Conservation (phyloP, 1,140 invertebrate species). For the Drosophila melanogaster region DNA sequence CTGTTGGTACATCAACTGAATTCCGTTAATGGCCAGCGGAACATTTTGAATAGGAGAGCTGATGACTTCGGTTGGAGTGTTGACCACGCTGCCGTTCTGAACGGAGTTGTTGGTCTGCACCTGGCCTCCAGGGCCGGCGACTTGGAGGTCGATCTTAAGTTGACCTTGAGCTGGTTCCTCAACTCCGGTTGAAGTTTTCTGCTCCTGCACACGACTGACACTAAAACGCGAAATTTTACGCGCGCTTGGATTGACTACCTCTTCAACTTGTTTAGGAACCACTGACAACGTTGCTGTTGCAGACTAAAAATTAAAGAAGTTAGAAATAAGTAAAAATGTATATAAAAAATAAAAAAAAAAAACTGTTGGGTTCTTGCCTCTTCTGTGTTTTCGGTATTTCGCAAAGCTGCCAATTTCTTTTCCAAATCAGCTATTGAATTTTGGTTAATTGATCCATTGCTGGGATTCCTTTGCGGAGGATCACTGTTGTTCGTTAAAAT, state of each 20-base stretch:
- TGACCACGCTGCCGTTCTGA: slow-evolving; percentile 67
- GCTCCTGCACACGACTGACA: slow-evolving; percentile 80
- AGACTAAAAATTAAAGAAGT: slow-evolving; percentile 14
- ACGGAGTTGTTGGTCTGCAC: slow-evolving; percentile 35
- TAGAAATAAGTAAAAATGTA: neutral
- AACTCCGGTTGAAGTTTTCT: slow-evolving; percentile 50
- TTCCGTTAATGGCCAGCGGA: slow-evolving; percentile 66
- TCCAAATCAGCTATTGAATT: slow-evolving; percentile 81
- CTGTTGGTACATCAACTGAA: slow-evolving; percentile 72
- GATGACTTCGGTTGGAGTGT: slow-evolving; percentile 69
- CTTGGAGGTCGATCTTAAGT: slow-evolving; percentile 70
- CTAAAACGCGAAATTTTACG: slow-evolving; percentile 82
- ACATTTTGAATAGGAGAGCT: slow-evolving; percentile 70
- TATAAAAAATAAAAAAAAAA: neutral
- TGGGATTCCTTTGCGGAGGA: slow-evolving; percentile 46
- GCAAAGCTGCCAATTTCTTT: slow-evolving; percentile 77
- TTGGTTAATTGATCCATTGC: slow-evolving; percentile 69
- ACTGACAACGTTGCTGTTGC: slow-evolving; percentile 20
- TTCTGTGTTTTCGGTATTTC: slow-evolving; percentile 70
- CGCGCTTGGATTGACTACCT: slow-evolving; percentile 44
- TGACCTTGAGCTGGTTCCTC: slow-evolving; percentile 58
- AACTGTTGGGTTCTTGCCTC: slow-evolving; percentile 48
- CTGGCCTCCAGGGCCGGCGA: slow-evolving; percentile 46
- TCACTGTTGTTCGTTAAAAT: slow-evolving; percentile 20
- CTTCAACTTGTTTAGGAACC: slow-evolving; percentile 52